A percentile compares a stretch with the other conserved stretches of the same genome.
Evolutionary conservation across 2,797 vertebrate genomes (phyloP).

Genomic region (Myotis pilosus): DNA sequence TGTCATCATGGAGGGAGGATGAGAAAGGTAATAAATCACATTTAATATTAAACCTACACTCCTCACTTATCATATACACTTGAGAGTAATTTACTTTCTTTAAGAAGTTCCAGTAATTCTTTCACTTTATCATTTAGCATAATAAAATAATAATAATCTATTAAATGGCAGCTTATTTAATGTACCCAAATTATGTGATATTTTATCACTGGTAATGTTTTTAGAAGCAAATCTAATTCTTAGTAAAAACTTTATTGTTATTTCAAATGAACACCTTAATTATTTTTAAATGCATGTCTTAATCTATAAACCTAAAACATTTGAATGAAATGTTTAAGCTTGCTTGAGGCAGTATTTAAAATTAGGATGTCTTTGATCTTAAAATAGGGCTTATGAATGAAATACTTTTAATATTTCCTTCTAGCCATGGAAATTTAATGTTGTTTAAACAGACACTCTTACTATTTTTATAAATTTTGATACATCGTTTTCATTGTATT

Average conservation of each 20-base stretch:
- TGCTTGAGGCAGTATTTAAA: background rate
- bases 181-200: background rate
- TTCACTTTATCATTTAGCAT: background rate
- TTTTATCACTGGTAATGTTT: constrained; percentile 15
- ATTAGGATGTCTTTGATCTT: background rate
- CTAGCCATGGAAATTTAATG: background rate
- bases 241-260: background rate
- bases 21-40: background rate
- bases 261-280: background rate
- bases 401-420: background rate
- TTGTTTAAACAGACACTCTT: background rate
- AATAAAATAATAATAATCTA: background rate
- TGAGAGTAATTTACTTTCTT: constrained; percentile 37
- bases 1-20: background rate
- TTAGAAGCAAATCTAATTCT: background rate
- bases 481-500: background rate
- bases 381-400: background rate
- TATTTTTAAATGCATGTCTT: background rate
- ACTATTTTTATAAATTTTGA: constrained; percentile 15
- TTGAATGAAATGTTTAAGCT: constrained; percentile 4
- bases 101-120: background rate
- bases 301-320: background rate
- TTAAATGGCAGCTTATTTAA: constrained; percentile 22
- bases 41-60: background rate
- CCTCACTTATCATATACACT: background rate